Evolutionary conservation across 1,140 invertebrate species (phyloP), one percentile per base, ranked within the genome.

Genomic region (Drosophila busckii): DNA sequence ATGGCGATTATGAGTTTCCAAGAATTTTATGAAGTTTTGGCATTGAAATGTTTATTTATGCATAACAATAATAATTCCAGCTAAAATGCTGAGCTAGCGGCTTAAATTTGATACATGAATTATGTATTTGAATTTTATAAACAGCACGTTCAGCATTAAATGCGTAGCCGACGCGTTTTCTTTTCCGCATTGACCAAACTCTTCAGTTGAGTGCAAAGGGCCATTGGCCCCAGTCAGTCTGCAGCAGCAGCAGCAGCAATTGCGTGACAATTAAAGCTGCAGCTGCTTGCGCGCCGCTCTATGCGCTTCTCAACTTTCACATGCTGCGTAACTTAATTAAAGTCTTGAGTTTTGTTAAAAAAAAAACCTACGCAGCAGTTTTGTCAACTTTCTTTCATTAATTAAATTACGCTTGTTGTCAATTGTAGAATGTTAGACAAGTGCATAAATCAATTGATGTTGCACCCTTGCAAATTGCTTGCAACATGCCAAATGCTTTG

Each of bases 381-480:
- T 49, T 52, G 54, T 45, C 60, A 46, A 56, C 44, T 62, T 41
- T 42, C 44, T 41, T 52, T 56, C 59, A 65, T 82, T 80, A 75
- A 80, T 80, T 75, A 59, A 82, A 80, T 80, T 82, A 80, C 69
- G n/a, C n/a, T n/a, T 61, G 58, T 38, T 53, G 66, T 75, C 55
- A 80, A 75, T 80, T 80, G 80, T 61, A 28, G 41, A 60, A 35
- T 22, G 40, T 46, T 38, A 12, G 52, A 26, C 44, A 53, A 71
- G 69, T 80, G 76, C 55, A 82, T 82, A 83, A 82, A 82, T 82
- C 75, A 82, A 82, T 80, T 80, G 69, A 80, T 69, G 82, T 66
- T 50, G 53, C 49, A 46, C 45, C 42, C 32, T 37, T 53, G 40
- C 41, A 32, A 29, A 59, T 52, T 34, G 29, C 28, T 31, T 10